These are phyloP conservation scores for Cardiocondyla obscurior DNA, from an alignment of 1,140 invertebrate species.

Conservation along the genomic window DNA sequence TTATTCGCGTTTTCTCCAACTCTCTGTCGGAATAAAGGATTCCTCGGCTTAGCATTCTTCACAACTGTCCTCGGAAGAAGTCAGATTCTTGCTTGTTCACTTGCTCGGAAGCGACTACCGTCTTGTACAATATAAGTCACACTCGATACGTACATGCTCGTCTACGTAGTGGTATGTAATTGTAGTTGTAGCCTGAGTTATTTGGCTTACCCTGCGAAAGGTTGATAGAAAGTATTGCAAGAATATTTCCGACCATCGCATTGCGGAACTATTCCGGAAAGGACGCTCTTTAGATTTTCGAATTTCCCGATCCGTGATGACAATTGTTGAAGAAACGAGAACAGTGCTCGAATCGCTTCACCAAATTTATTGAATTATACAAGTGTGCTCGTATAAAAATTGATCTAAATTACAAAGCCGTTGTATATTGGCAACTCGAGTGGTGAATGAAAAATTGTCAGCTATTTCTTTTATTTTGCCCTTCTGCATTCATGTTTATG, in stretches of 20 bases:
- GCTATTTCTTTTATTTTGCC: neutral
- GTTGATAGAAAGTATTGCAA: conserved; percentile 64
- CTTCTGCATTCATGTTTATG: neutral
- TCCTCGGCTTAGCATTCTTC: conserved; percentile 64
- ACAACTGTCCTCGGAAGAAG: conserved; percentile 49
- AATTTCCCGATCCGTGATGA: conserved; percentile 8
- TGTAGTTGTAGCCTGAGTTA: conserved; percentile 63
- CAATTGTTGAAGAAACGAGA: neutral
- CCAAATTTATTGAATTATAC: neutral
- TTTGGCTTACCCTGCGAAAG: conserved; percentile 54
- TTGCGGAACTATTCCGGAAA: conserved; percentile 42
- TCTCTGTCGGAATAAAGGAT: conserved; percentile 54
- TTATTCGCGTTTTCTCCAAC: too few relatives aligned
- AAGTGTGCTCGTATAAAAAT: neutral
- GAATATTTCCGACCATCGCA: conserved; percentile 53
- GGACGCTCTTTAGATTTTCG: conserved; percentile 40
- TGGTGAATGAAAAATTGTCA: neutral
- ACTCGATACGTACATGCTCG: neutral
- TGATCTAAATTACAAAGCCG: neutral
- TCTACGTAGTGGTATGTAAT: neutral
- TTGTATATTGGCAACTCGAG: neutral
- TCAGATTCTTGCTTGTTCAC: conserved; percentile 62
- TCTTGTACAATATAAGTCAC: conserved; percentile 57
- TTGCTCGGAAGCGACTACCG: conserved; percentile 47
- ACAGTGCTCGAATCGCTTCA: conserved; percentile 29